Percentiles rank a stretch among this genome's conserved stretches.
phyloP scores from a whole-genome alignment of 2,888 invertebrate species.

The Amphipoea oculea region DNA sequence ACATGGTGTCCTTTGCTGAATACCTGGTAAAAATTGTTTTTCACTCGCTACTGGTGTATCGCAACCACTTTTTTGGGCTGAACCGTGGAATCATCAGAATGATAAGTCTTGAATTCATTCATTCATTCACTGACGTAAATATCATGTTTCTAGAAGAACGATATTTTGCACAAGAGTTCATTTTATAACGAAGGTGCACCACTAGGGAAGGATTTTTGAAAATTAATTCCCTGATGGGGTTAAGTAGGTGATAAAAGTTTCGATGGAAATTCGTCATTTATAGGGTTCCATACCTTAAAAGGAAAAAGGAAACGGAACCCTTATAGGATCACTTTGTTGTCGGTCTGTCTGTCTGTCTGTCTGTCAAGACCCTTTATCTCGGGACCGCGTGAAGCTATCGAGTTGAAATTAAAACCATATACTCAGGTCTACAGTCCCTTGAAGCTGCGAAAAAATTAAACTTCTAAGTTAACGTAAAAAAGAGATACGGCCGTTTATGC shows the following conservation, averaged over 20 bases:
- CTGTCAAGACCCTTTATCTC: no score
- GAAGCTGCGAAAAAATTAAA: no score
- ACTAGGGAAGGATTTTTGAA: background rate
- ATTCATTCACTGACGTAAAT: background rate
- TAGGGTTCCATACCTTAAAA: no score
- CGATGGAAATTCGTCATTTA: background rate
- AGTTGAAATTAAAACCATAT: no score
- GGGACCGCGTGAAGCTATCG: no score
- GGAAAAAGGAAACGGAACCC: no score
- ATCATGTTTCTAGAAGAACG: background rate
- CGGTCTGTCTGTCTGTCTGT: no score
- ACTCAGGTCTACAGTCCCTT: no score
- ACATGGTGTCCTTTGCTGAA: conserved; percentile 4
- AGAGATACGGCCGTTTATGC: no score
- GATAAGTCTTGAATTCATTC: background rate
- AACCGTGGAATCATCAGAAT: background rate
- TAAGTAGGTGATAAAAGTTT: background rate
- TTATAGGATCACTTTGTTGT: no score
- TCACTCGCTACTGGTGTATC: background rate
- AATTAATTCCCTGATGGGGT: background rate
- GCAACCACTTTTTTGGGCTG: background rate
- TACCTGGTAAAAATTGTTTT: conserved; percentile 6
- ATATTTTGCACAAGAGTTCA: background rate
- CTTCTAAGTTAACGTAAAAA: no score
- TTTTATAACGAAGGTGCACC: background rate